Evolutionary conservation across 2,888 invertebrate species (phyloP).

Genomic region (Ganaspis brasiliensis): DNA sequence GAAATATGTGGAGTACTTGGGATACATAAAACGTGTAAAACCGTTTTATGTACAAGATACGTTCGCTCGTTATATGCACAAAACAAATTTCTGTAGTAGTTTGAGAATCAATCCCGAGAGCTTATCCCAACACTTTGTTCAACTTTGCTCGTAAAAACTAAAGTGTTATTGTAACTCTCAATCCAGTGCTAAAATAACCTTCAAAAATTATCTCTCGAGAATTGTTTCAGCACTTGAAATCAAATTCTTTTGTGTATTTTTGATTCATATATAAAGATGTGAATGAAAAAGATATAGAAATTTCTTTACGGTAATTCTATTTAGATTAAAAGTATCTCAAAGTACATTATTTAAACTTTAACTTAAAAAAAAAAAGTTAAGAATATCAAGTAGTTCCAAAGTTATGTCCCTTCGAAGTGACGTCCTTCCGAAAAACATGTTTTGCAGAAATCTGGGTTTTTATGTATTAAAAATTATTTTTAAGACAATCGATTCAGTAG

Average conservation of each 20-base stretch:
- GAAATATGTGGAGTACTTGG: too few species aligned
- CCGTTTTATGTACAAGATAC: background rate
- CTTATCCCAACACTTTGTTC: conserved; percentile 8
- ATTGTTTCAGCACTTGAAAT: conserved; percentile 9
- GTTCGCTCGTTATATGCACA: background rate
- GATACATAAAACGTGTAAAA: background rate
- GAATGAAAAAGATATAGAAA: background rate
- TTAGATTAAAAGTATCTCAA: too few species aligned
- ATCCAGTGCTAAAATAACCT: conserved; percentile 18
- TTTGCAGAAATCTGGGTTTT: too few species aligned
- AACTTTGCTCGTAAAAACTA: conserved; percentile 3
- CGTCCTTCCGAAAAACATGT: too few species aligned
- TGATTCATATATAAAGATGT: background rate
- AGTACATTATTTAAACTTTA: too few species aligned
- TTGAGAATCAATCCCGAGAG: background rate
- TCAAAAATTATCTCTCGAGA: conserved; percentile 12
- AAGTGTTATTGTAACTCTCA: conserved; percentile 15
- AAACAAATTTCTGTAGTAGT: background rate
- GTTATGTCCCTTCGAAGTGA: too few species aligned
- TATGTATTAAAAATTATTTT: too few species aligned
- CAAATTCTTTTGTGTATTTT: background rate
- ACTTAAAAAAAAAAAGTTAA: too few species aligned
- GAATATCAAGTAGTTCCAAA: too few species aligned
- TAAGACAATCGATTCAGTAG: too few species aligned
- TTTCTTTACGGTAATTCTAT: too few species aligned